A percentile compares a stretch with the other conserved stretches of the same genome.
These are phyloP conservation scores for Prolemur simus DNA, from an alignment of 2,113 vertebrate species.

Conservation along the genomic window DNA sequence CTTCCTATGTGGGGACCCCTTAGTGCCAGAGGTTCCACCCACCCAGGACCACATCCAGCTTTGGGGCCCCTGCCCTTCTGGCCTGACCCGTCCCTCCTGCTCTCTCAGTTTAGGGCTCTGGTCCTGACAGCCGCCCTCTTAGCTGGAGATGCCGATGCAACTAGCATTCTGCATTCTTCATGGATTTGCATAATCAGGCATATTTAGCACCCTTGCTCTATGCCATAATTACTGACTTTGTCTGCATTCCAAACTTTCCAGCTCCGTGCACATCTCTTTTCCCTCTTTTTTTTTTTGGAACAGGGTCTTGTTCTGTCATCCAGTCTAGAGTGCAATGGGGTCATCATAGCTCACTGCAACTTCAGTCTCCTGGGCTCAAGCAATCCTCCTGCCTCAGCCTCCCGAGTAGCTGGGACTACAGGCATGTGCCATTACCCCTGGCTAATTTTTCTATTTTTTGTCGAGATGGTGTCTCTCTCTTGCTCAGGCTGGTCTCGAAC, in stretches of 20 bases:
- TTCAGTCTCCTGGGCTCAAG: no score
- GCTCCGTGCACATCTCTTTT: accelerated
- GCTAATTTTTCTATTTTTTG: no score
- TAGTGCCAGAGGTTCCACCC: neutral
- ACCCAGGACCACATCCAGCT: neutral
- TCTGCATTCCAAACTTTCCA: neutral
- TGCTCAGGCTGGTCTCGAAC: no score
- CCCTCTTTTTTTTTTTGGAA: neutral
- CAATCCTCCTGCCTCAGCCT: no score
- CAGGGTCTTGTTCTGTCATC: no score
- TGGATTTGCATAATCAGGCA: neutral
- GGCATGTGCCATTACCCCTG: no score
- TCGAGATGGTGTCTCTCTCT: no score
- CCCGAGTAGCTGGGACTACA: no score
- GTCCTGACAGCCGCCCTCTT: neutral
- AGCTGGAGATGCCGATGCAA: neutral
- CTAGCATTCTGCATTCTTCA: neutral
- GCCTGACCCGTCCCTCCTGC: neutral
- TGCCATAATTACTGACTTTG: neutral
- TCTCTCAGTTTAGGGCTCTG: neutral
- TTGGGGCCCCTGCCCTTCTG: neutral
- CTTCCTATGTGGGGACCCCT: neutral
- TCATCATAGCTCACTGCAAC: no score
- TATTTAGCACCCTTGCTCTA: neutral
- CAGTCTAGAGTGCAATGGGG: no score